Base-by-base conservation (phyloP, 1,140 invertebrate genomes). In the Meteorus sp. region DNA sequence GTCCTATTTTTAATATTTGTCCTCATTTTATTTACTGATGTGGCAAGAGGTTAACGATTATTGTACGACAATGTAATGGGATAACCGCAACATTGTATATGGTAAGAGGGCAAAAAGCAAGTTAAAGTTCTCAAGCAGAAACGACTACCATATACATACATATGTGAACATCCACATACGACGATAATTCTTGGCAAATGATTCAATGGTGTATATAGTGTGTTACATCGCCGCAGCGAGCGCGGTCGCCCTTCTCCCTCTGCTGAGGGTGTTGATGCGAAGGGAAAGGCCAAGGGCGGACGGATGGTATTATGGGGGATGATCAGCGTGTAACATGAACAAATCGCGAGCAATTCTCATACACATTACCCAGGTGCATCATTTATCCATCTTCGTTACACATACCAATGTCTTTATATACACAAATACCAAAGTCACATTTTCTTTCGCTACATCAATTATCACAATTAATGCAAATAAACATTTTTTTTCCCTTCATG, bases 251-350 rank as follows among this genome's bases (percentile, higher is more conserved):
- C n/a, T n/a, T 22, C 50, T 37, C 31, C 31, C 29, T 52, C 23
- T 52, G 20, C 39, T 23, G 56, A 43, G 56, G 56, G 56, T 44
- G 48, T 41, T 44, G 53, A 55, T 45, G 27, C 53, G 59, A 61
- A 41, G 41, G 47, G 20, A 52, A 47, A 62, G 60, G 53, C 39
- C 56, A 58, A 58, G 44, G 58, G 60, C 37, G 54, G 19, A n/a
- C 23, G 31, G 20, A 54, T 50, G 43, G 33, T 70, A 70, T n/a
- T n/a, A 73, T 69, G 60, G 69, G 68, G 71, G 71, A 69, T 70
- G 68, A 73, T 73, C 68, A 63, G 58, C 66, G 64, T 64, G 63
- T 66, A 70, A 71, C 66, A 39, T 13, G n/a, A n/a, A 69, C 61
- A 48, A 45, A 60, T 48, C 53, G 41, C 56, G 43, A 60, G 62